Evolutionary conservation across 2,888 invertebrate species (phyloP), one percentile per base, ranked within the genome.

Genomic region (Amphipyra berbera): DNA sequence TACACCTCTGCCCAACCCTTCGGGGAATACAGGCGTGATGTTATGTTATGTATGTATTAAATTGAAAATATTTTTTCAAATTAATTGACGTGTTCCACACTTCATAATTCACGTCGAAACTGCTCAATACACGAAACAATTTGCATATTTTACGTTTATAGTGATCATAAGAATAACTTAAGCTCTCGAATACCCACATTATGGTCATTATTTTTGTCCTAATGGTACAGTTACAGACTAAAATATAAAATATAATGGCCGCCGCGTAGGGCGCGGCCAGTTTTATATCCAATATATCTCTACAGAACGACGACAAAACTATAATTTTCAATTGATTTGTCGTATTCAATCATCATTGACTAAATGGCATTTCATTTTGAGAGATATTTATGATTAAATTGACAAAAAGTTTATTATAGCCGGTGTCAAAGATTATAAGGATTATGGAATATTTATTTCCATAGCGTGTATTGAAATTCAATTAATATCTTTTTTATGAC

Each of bases 131-230:
- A 76, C 61, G 45, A 66, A 59, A 61, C 10, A 50, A 83, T 86
- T 85, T 74, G 68, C 83, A 82, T 86, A 83, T 59, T 79, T 79
- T 68, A 79, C 64, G 60, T 80, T 82, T 67, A 76, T 70, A 68
- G 68, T 66, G 57, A 70, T 71, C 71, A 79, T 80, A 78, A 61
- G 59, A 77, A 84, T 84, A 83, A 73, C 76, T 80, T 73, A 63
- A 62, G 61, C 59, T 65, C 57, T 67, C 49, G 63, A 79, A 78
- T 73, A 73, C 69, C 75, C 73, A 82, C 75, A 78, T 72, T 72
- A 78, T 61, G 57, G 62, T 64, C 58, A 61, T 72, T 78, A 73
- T 72, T 71, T 64, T 73, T 57, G 54, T 73, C 61, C 69, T 74
- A 79, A 81, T 79, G 74, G 66, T 55, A 61, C 61, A 69, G 71